Base-by-base conservation (phyloP, 2,888 invertebrate species). In the Polydrusus tereticollis region DNA sequence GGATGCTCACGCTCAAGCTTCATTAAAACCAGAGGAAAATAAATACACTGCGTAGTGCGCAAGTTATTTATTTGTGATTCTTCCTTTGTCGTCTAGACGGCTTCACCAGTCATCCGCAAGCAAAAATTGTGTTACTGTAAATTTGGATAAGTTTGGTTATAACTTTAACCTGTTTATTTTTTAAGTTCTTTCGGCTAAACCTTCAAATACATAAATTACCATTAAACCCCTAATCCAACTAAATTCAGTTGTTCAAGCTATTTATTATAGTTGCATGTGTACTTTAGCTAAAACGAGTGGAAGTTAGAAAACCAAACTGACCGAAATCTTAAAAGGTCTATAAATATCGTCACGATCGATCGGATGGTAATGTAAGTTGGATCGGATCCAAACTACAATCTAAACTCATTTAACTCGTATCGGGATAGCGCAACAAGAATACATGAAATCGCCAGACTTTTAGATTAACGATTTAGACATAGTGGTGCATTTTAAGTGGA, bases 321-420 rank as follows among this genome's bases (percentile, higher is more conserved):
- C 50, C 50, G 50, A 63, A 63, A 47, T 50, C 63, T 63, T 63
- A 72, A 72, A 72, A 67, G 26, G 14, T 52, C 67, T 43, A 72
- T 68, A 72, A 72, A 72, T 68, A 64, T 47, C 23, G 10, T 12
- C 1, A 33, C 18, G 77, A 80, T 80, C 78, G 81, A 81, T 81
- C 78, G 73, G 74, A 71, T 78, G 71, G 77, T 79, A 78, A 78
- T 80, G 77, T 77, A 77, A 69, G 67, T 78, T 80, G 81, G 81
- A 76, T 38, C 38, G 14, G 47, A 57, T 78, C 81, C 81, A 82
- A 80, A 74, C 76, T 74, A 77, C 78, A 81, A 79, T 79, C 78
- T 75, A 80, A 80, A 81, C 79, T 80, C 73, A 75, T 73, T 73
- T 75, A 72, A 73, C 69, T 72, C 57, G 41, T 16, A 50, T 68